These are phyloP conservation scores for Eulimnadia texana DNA, from an alignment of 1,140 invertebrate species.

Conservation along the genomic window DNA sequence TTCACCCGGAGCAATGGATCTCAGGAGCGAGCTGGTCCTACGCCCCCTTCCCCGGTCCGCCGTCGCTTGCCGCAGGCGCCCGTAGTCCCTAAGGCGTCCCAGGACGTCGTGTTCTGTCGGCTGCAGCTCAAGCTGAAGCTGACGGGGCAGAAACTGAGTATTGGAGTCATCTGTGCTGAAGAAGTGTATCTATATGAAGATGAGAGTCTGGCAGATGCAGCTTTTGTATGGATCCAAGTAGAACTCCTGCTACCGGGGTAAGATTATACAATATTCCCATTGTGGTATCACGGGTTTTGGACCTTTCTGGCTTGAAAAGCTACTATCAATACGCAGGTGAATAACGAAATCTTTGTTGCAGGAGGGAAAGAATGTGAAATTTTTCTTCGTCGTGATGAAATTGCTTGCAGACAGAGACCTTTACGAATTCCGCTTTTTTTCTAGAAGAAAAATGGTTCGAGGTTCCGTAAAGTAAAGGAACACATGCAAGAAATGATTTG, in stretches of 20 bases:
- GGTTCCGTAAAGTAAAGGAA: too few species aligned
- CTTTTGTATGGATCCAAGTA: not conserved
- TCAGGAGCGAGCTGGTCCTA: conserved; percentile 50
- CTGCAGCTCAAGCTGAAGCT: conserved; percentile 2
- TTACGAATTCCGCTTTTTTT: too few species aligned
- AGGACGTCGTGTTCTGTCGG: not conserved
- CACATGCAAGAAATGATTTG: too few species aligned
- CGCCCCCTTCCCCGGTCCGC: conserved; percentile 64
- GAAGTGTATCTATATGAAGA: not conserved
- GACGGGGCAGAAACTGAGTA: not conserved
- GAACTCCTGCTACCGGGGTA: not conserved
- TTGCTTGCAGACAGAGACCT: too few species aligned
- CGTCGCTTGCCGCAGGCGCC: conserved; percentile 86
- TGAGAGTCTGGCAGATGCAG: not conserved
- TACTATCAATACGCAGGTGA: too few species aligned
- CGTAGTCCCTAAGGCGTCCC: conserved; percentile 21
- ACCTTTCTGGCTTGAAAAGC: too few species aligned
- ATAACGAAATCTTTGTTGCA: too few species aligned
- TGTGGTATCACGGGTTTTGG: too few species aligned
- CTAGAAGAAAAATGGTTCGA: too few species aligned
- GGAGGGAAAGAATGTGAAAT: too few species aligned
- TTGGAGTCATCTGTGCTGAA: not conserved
- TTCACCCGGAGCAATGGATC: conserved; percentile 44
- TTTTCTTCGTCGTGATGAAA: too few species aligned
- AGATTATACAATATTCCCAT: not conserved